Percentiles rank a stretch among this genome's conserved stretches.
Conservation (phyloP, 2,888 invertebrate genomes). For the Parasteatoda lunata region DNA sequence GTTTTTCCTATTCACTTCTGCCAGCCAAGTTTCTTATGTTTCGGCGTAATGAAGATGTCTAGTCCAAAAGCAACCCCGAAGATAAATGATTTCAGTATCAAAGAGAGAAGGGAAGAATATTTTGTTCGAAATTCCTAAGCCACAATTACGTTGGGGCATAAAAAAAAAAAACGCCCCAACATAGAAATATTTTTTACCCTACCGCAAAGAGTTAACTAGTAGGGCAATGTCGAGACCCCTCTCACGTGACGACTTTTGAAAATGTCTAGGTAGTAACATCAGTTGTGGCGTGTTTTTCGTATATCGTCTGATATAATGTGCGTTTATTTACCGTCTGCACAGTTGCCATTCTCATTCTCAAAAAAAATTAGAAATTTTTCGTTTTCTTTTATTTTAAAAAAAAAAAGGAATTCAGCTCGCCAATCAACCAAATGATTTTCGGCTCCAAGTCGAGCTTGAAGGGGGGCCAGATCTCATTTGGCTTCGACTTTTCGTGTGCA, state of each 20-base stretch:
- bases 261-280: constrained; percentile 26
- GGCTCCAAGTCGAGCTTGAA: constrained; percentile 1
- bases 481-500: not conserved
- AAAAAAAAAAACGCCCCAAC: not conserved
- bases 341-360: constrained; percentile 32
- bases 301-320: constrained; percentile 20
- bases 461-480: constrained; percentile 14
- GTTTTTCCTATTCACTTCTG: constrained; percentile 30
- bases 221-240: constrained; percentile 10
- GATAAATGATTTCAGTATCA: constrained; percentile 62
- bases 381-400: not conserved
- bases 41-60: constrained; percentile 66
- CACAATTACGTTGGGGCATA: not conserved
- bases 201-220: constrained; percentile 22
- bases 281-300: constrained; percentile 53
- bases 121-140: constrained; percentile 29
- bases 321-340: constrained; percentile 33
- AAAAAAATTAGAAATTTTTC: constrained; percentile 20
- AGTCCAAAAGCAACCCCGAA: constrained; percentile 52
- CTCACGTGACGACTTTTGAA: constrained; percentile 59
- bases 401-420: constrained; percentile 50
- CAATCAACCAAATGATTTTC: constrained; percentile 55
- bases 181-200: not conserved
- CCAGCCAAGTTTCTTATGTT: constrained; percentile 54
- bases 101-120: constrained; percentile 4